Evolutionary conservation across 2,797 vertebrate genomes (phyloP).

Genomic region (Sebastes aleutianus): DNA sequence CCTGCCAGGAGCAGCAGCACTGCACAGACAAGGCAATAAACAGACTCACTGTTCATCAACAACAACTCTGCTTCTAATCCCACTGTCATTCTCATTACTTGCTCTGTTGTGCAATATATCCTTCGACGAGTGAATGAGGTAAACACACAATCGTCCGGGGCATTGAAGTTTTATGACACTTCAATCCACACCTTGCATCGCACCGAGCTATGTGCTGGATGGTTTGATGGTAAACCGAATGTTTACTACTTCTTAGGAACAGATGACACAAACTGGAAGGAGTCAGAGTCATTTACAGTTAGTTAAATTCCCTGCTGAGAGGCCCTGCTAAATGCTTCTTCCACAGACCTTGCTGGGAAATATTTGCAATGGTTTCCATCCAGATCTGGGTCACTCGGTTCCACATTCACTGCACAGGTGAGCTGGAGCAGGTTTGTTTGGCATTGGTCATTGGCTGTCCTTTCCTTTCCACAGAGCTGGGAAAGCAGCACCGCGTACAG

Average conservation of each 20-base stretch:
- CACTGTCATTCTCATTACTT: slow-evolving; percentile 9
- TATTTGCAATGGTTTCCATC: slow-evolving; percentile 84
- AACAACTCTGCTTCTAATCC: slow-evolving; percentile 46
- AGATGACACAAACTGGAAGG: slow-evolving; percentile 74
- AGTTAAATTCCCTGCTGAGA: slow-evolving; percentile 76
- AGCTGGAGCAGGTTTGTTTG: slow-evolving; percentile 83
- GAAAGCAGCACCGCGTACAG: slow-evolving; percentile 76
- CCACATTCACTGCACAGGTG: slow-evolving; percentile 80
- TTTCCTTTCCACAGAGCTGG: slow-evolving; percentile 79
- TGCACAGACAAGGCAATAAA: slow-evolving; percentile 60
- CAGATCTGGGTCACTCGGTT: slow-evolving; percentile 80
- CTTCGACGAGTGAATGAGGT: slow-evolving; percentile 1
- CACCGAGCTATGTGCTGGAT: slow-evolving; percentile 39
- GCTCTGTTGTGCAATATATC: slow-evolving; percentile 15
- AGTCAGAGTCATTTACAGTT: slow-evolving; percentile 79
- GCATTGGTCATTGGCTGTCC: slow-evolving; percentile 75
- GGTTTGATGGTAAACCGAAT: slow-evolving; percentile 62
- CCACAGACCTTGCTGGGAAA: slow-evolving; percentile 79
- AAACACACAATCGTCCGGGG: slow-evolving; percentile 1
- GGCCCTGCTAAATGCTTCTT: slow-evolving; percentile 73
- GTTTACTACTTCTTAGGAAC: slow-evolving; percentile 76
- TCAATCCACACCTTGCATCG: slow-evolving; percentile 38
- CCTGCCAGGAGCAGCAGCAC: slow-evolving; percentile 43
- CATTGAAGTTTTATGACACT: slow-evolving; percentile 27
- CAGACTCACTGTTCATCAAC: slow-evolving; percentile 57